Evolutionary conservation across 2,888 invertebrate species (phyloP).

Genomic region (Auanema sp.): DNA sequence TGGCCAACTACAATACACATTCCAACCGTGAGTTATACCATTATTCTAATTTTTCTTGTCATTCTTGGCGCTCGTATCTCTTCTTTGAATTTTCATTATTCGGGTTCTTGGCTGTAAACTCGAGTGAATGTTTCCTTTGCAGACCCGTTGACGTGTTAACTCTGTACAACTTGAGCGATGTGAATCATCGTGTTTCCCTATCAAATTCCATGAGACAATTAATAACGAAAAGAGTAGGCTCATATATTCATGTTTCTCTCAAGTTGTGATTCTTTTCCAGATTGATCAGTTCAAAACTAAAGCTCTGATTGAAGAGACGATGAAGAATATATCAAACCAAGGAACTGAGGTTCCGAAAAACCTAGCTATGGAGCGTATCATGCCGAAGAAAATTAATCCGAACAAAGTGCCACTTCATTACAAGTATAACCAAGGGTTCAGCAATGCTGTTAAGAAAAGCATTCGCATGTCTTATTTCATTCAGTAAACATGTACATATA

Average conservation of each 20-base stretch:
- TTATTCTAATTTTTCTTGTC: conserved; percentile 1
- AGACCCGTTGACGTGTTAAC: conserved; percentile 76
- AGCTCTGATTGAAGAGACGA: neutral
- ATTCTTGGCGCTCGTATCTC: neutral
- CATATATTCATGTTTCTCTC: neutral
- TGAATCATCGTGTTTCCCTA: conserved; percentile 62
- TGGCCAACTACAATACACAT: conserved; percentile 66
- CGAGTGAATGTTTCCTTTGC: conserved; percentile 23
- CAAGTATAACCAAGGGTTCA: conserved; percentile 16
- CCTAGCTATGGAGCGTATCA: neutral
- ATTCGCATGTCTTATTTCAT: conserved; percentile 19
- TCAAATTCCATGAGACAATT: conserved; percentile 78
- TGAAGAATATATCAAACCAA: neutral
- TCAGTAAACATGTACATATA: neutral
- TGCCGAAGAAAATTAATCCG: neutral
- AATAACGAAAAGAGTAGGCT: conserved; percentile 70
- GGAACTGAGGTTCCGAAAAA: neutral
- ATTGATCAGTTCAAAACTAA: neutral
- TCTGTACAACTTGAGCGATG: conserved; percentile 64
- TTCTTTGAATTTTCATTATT: conserved; percentile 7
- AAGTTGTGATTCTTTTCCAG: conserved; percentile 13
- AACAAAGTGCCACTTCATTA: conserved; percentile 7
- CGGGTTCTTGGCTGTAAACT: neutral
- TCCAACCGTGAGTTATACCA: conserved; percentile 74
- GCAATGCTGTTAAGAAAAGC: conserved; percentile 38